Conservation (phyloP, 2,797 vertebrate genomes). For the Cyprinodon diabolis region DNA sequence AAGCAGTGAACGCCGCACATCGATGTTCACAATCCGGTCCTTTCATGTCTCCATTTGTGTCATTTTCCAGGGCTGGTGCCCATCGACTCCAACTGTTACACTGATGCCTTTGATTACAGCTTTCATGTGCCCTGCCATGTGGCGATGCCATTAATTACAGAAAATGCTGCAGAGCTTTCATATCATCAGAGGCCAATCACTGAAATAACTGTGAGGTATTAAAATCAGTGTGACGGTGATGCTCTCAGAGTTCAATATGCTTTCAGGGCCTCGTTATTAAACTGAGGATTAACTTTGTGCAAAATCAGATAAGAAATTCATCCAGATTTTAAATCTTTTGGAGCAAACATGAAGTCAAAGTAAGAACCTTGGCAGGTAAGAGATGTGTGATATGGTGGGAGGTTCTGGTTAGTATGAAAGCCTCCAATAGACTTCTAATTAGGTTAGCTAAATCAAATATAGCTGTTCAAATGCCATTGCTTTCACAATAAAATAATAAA, state of each 20-base stretch:
- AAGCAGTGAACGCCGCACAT: not conserved
- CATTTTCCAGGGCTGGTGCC: conserved; percentile 27
- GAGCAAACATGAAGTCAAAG: not conserved
- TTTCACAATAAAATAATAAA: too few relatives aligned
- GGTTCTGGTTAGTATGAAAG: too few relatives aligned
- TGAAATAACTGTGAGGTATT: conserved; percentile 20
- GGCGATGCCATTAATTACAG: conserved; percentile 48
- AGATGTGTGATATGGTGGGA: not conserved
- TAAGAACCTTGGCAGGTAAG: not conserved
- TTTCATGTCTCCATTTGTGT: conserved; percentile 19
- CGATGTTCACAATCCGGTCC: not conserved
- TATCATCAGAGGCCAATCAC: conserved; percentile 23
- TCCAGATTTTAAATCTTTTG: not conserved
- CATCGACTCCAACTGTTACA: conserved; percentile 7
- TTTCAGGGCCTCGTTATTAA: conserved; percentile 2
- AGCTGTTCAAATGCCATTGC: too few relatives aligned
- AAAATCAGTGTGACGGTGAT: conserved; percentile 12
- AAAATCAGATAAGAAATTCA: not conserved
- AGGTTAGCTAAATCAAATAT: too few relatives aligned
- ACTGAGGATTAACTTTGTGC: not conserved
- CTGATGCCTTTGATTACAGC: conserved; percentile 39
- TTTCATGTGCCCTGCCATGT: conserved; percentile 20
- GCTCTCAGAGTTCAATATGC: conserved; percentile 10
- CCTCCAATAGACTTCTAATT: too few relatives aligned
- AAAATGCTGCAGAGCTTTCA: conserved; percentile 29